Evolutionary conservation across 2,888 invertebrate species (phyloP).

Genomic region (Drosophila mimica): DNA sequence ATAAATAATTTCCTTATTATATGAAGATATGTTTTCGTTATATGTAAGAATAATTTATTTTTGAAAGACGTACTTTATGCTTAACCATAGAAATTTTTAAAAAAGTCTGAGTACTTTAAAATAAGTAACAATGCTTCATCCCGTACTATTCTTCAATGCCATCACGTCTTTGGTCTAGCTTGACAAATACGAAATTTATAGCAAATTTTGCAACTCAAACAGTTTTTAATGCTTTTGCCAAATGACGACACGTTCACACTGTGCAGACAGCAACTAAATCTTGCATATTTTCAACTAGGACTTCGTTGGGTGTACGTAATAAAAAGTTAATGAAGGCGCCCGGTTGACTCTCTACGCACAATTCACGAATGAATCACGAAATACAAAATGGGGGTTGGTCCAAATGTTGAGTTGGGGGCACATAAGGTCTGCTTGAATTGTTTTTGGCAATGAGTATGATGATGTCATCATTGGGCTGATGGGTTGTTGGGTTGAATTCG

Average conservation of each 20-base stretch:
- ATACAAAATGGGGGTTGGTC: conserved; percentile 20
- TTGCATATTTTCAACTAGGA: conserved; percentile 20
- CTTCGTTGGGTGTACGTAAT: conserved; percentile 52
- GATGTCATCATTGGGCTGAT: conserved; percentile 42
- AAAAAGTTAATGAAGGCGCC: conserved; percentile 60
- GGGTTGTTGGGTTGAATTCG: background rate
- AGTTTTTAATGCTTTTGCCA: conserved; percentile 14
- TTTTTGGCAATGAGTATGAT: conserved; percentile 37
- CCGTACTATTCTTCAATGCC: background rate
- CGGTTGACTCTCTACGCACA: conserved; percentile 51
- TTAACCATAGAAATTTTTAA: background rate
- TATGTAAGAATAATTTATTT: background rate
- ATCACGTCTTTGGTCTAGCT: conserved; percentile 4
- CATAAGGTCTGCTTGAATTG: conserved; percentile 5
- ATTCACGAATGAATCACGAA: conserved; percentile 3
- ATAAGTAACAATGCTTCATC: background rate
- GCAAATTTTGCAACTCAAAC: conserved; percentile 7
- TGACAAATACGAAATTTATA: background rate
- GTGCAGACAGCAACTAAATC: conserved; percentile 15
- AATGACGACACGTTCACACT: conserved; percentile 22
- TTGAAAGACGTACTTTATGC: background rate
- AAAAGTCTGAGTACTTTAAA: background rate
- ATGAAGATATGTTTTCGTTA: background rate
- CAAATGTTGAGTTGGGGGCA: conserved; percentile 2
- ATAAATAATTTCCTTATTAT: background rate